phyloP scores from a whole-genome alignment of 1,140 invertebrate genomes.

The Bathynomus jamesi region DNA sequence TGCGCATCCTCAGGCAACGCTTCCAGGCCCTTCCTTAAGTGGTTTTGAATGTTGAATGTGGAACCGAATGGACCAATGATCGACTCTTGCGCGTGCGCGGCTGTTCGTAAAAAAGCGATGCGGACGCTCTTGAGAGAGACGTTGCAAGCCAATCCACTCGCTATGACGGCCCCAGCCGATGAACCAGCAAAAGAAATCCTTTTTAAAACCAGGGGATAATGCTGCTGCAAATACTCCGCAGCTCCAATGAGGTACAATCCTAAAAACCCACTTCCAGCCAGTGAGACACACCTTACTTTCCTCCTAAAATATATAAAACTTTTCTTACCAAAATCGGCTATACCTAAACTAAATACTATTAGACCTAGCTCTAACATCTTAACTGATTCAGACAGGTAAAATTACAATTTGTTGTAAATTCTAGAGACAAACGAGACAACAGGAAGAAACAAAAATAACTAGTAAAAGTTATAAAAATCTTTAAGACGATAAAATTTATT shows the following conservation, averaged over 20 bases:
- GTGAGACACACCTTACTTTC: not conserved
- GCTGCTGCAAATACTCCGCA: not conserved
- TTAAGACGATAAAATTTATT: too few species aligned
- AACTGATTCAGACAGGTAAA: too few species aligned
- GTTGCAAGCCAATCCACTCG: not conserved
- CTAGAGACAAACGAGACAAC: too few species aligned
- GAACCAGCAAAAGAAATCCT: not conserved
- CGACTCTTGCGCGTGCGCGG: not conserved
- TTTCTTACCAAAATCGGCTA: too few species aligned
- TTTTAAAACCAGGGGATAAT: not conserved
- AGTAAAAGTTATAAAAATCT: too few species aligned
- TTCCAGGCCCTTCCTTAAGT: slow-evolving; percentile 38
- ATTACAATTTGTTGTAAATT: too few species aligned
- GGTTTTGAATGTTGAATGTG: not conserved
- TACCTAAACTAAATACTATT: too few species aligned
- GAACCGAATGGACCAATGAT: not conserved
- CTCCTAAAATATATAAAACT: not conserved
- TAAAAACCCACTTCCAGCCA: not conserved
- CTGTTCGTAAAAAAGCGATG: not conserved
- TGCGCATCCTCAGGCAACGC: slow-evolving; percentile 88
- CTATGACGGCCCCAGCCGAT: not conserved
- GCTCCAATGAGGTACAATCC: not conserved
- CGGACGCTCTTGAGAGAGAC: not conserved
- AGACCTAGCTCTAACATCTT: too few species aligned
- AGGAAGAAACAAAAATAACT: too few species aligned